These are phyloP conservation scores for Rattus norvegicus DNA, from an alignment of 2,113 vertebrate genomes.

Conservation along the genomic window GRCr8 NC_086024.1:8955001-8955500, in stretches of 20 bases:
- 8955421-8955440: background rate
- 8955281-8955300: background rate
- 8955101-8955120: background rate
- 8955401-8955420: background rate
- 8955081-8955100: background rate
- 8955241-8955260: background rate
- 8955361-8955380: background rate
- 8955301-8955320: background rate
- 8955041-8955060: background rate
- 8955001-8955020: background rate
- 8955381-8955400: constrained; percentile 1
- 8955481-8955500: background rate
- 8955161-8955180: background rate
- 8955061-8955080: background rate
- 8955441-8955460: background rate
- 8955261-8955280: background rate
- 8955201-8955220: constrained; percentile 21
- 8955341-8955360: background rate
- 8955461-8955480: background rate
- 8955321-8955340: background rate
- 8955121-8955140: constrained; percentile 20
- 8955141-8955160: constrained; percentile 15
- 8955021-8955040: background rate
- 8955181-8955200: background rate
- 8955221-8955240: background rate